Conservation (phyloP, 2,797 vertebrate genomes). For the Pipistrellus nathusii region DNA sequence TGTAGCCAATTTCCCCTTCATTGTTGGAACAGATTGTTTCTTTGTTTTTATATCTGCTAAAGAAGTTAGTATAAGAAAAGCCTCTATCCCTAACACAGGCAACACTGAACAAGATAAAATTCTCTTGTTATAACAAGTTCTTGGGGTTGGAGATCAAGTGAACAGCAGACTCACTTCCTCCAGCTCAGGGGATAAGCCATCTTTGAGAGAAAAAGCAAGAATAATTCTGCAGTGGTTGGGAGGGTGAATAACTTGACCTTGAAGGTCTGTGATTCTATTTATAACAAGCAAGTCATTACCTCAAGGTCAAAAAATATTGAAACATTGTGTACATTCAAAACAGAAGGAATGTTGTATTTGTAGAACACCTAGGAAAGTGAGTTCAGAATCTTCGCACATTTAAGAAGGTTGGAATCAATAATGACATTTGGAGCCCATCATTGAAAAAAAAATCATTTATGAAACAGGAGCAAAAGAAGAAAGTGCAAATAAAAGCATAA, state of each 20-base stretch:
- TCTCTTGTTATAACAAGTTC: neutral
- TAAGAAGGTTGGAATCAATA: constrained; percentile 26
- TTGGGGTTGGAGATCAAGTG: neutral
- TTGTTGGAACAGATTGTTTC: constrained; percentile 10
- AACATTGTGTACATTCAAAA: constrained; percentile 35
- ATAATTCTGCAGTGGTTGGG: neutral
- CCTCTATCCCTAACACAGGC: neutral
- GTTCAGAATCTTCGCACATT: constrained; percentile 8
- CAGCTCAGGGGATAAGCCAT: neutral
- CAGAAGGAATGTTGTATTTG: constrained; percentile 14
- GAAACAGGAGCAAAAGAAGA: neutral
- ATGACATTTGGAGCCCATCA: neutral
- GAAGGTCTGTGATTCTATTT: constrained; percentile 45
- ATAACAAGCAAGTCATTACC: constrained; percentile 48
- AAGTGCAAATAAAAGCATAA: constrained; percentile 5
- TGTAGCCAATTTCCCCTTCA: neutral
- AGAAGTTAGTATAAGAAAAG: neutral
- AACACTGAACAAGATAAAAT: neutral
- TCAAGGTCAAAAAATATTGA: constrained; percentile 61
- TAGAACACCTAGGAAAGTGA: neutral
- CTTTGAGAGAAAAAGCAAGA: constrained; percentile 11
- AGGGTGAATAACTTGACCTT: constrained; percentile 33
- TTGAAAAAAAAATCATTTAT: neutral
- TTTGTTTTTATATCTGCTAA: neutral
- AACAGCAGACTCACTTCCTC: neutral